Conservation (phyloP, 2,888 invertebrate species). For the Lasioglossum zephyrum region DNA sequence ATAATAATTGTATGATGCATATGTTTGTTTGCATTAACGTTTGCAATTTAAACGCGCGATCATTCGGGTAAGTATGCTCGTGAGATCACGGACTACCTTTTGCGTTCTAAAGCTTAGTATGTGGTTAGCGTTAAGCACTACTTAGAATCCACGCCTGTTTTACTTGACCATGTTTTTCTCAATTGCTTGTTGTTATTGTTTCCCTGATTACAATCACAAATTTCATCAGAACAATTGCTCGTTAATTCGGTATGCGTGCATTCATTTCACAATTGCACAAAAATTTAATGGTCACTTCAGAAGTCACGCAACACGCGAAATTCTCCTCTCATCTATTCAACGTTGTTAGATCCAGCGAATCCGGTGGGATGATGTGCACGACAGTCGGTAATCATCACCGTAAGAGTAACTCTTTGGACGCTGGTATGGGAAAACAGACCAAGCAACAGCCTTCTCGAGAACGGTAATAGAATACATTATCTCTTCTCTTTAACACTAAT, state of each 20-base stretch:
- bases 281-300: neutral
- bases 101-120: conserved; percentile 33
- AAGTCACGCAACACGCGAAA: neutral
- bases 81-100: conserved; percentile 10
- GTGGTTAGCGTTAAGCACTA: conserved; percentile 18
- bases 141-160: conserved; percentile 22
- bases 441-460: conserved; percentile 85
- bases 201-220: neutral
- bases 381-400: conserved; percentile 87
- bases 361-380: conserved; percentile 75
- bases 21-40: conserved; percentile 43
- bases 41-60: conserved; percentile 41
- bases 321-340: neutral
- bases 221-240: conserved; percentile 38
- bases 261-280: conserved; percentile 15
- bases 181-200: conserved; percentile 27
- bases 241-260: conserved; percentile 27
- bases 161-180: conserved; percentile 8
- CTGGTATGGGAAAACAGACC: conserved; percentile 86
- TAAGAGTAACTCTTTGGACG: conserved; percentile 94
- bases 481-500: too few relatives aligned
- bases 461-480: conserved; percentile 79
- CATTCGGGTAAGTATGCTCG: conserved; percentile 59
- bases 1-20: conserved; percentile 37
- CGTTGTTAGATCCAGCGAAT: conserved; percentile 78